Base-by-base conservation (phyloP, 2,888 invertebrate species). In the Scaptodrosophila latifasciaeformis region DNA sequence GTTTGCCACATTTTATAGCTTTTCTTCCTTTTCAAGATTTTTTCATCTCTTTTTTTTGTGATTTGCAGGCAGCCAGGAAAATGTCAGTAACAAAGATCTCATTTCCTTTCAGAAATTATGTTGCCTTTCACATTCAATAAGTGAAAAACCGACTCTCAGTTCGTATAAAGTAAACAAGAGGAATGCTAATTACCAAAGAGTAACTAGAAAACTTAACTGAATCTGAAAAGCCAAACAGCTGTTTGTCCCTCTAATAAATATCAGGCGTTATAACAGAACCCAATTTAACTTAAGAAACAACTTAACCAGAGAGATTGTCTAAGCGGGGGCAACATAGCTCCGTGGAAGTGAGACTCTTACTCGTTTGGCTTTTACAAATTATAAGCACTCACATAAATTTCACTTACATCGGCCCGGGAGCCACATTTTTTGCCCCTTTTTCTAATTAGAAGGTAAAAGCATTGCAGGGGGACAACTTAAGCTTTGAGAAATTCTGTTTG, bases 1-100 rank as follows among this genome's bases (percentile, higher is more conserved):
- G 64, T 78, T 79, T 67, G 79, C 79, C 81, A 77, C 75, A 77
- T 81, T 79, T 81, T 81, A 78, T 78, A 64, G 57, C 46, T 54
- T 21, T 43, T 24, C 42, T 29, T 50, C 49, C 46, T n/a, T n/a
- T n/a, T n/a, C 29, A n/a, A n/a, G n/a, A n/a, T n/a, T n/a, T n/a
- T n/a, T n/a, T n/a, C n/a, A n/a, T n/a, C n/a, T n/a, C n/a, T n/a
- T n/a, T n/a, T n/a, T n/a, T n/a, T n/a, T n/a, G n/a, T n/a, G n/a
- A n/a, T n/a, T n/a, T n/a, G n/a, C n/a, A n/a, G n/a, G n/a, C n/a
- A 24, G 40, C 30, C 27, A 43, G 37, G 21, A 17, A 5, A 50
- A 50, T 21, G 13, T 10, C 37, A n/a, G n/a, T n/a, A n/a, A n/a
- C n/a, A 47, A 39, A 49, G 45, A 7, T 29, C 10, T 10, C 6